Evolutionary conservation across 2,888 invertebrate species (phyloP).

Genomic region (Phytoseiulus persimilis): DNA sequence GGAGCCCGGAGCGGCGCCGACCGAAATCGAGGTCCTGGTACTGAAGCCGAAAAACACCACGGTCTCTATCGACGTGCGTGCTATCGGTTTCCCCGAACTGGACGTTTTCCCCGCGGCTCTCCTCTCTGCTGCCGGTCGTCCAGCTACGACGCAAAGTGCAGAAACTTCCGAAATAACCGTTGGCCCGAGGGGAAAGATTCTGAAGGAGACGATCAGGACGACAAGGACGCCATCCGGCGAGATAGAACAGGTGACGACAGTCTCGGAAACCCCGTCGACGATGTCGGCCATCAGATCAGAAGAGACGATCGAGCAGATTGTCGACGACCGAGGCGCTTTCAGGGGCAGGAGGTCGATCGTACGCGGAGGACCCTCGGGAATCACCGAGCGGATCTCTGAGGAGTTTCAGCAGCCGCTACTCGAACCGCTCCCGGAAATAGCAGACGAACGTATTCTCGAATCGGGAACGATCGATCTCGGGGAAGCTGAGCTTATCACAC

Average conservation of each 20-base stretch:
- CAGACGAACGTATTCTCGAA: neutral
- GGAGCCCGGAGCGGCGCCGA: neutral
- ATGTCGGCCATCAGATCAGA: neutral
- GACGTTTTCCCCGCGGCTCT: neutral
- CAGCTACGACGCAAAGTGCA: neutral
- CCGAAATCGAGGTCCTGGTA: neutral
- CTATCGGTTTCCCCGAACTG: conserved; percentile 12
- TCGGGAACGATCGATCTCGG: neutral
- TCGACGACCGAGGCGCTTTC: neutral
- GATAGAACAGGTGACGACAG: neutral
- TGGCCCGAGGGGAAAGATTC: neutral
- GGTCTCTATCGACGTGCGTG: neutral
- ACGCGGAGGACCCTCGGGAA: neutral
- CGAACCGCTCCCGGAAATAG: neutral
- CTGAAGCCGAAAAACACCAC: neutral
- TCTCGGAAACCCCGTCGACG: neutral
- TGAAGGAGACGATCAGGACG: neutral
- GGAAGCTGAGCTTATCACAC: neutral
- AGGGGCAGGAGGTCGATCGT: neutral
- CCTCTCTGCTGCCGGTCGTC: neutral
- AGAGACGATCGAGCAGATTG: neutral
- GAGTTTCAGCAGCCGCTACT: neutral
- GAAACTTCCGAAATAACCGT: neutral
- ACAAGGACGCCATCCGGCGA: neutral
- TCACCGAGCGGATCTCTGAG: neutral